Evolutionary conservation across 2,797 vertebrate genomes (phyloP).

Genomic region (Peromyscus melanophrys): DNA sequence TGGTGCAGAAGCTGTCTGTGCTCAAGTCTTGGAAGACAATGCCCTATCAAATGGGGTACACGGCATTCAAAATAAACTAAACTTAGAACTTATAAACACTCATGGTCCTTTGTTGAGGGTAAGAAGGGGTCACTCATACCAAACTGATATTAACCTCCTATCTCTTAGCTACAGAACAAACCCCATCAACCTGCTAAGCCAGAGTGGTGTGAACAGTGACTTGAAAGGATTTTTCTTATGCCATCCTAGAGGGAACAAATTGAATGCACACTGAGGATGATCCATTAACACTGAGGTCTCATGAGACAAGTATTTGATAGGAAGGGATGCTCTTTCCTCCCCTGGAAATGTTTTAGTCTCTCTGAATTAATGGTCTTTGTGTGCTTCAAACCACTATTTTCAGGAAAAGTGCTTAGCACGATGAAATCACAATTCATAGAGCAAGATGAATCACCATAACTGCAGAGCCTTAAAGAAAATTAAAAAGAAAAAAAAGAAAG

Average conservation of each 20-base stretch:
- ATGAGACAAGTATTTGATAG: conserved; percentile 69
- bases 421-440: conserved; percentile 72
- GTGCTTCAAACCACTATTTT: conserved; percentile 66
- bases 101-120: neutral
- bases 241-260: neutral
- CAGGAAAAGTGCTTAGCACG: conserved; percentile 64
- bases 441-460: conserved; percentile 89
- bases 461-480: conserved; percentile 83
- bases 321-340: conserved; percentile 46
- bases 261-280: neutral
- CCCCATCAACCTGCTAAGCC: neutral
- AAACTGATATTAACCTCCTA: conserved; percentile 22
- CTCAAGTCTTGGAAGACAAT: neutral
- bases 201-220: neutral
- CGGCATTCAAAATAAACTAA: conserved; percentile 4
- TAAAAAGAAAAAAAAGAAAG: conserved; percentile 59
- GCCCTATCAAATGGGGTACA: neutral
- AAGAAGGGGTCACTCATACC: neutral
- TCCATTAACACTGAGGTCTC: neutral
- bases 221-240: neutral
- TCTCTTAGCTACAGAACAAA: neutral
- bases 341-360: conserved; percentile 47
- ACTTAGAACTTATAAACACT: conserved; percentile 40
- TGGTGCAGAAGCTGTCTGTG: neutral
- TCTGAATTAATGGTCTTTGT: conserved; percentile 68